Base-by-base conservation (phyloP, 2,888 invertebrate species). In the Drosophila mettleri region DNA sequence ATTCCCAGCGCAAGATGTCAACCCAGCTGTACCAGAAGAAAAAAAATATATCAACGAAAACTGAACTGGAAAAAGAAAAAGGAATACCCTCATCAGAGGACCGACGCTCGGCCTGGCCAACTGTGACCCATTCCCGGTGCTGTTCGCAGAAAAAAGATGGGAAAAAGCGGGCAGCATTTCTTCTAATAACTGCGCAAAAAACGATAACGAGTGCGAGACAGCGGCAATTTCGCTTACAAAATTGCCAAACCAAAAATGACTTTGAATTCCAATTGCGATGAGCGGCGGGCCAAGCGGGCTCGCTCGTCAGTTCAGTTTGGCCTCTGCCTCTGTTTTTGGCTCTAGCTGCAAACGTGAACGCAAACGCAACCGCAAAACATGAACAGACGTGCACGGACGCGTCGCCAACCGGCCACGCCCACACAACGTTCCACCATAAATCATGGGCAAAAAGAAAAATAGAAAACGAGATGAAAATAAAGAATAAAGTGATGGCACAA, bases 181-280 rank as follows among this genome's bases (percentile, higher is more conserved):
- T 87, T 83, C 82, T 83, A 83, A 83, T 83, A 83, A 87, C 87
- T 83, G 82, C 86, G 79, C 79, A 81, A 83, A 80, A 87, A 82
- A 75, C 78, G 75, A 69, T 77, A 75, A 77, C 75, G 77, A 74
- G 72, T 74, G 77, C 78, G 85, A 84, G 82, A 87, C 83, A 79
- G 83, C 88, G 86, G 86, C 83, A 83, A 83, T 83, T 83, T 83
- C 83, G 83, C 86, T 87, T 82, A 83, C 88, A 87, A 87, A 83
- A 83, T 83, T 83, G 83, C 88, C 83, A 87, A 83, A 86, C 88
- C 88, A 76, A 87, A 83, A 83, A 82, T 86, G 86, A 87, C 83
- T 87, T 83, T 83, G 88, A 83, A 87, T 83, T 83, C 88, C 86
- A 83, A 83, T 83, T 83, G 88, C 86, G 77, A 70, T 70, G 77